These are phyloP conservation scores for Mylabris sibirica DNA, from an alignment of 2,888 invertebrate species.

Conservation along the genomic window DNA sequence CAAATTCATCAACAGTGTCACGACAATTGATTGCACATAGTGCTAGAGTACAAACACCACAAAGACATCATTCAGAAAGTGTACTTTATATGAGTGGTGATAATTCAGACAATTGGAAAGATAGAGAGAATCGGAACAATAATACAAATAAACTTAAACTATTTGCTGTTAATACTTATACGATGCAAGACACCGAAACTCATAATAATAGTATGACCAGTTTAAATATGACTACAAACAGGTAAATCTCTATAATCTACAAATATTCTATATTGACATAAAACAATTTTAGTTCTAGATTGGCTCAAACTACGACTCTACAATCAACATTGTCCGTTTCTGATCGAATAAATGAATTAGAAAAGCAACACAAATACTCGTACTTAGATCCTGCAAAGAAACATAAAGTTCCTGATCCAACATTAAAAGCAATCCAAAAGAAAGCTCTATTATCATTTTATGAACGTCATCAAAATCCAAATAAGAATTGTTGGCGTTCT, in stretches of 20 bases:
- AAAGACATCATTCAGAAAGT: conserved; percentile 80
- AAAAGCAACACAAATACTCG: conserved; percentile 70
- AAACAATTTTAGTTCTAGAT: conserved; percentile 12
- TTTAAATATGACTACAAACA: conserved; percentile 14
- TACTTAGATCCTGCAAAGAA: conserved; percentile 78
- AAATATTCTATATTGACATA: no score
- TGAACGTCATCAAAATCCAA: conserved; percentile 71
- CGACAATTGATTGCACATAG: conserved; percentile 78
- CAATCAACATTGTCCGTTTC: conserved; percentile 68
- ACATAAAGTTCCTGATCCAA: conserved; percentile 74
- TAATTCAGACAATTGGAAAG: conserved; percentile 53
- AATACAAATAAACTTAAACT: conserved; percentile 67
- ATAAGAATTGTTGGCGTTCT: conserved; percentile 63
- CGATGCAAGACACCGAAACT: conserved; percentile 62
- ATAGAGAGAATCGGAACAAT: conserved; percentile 58
- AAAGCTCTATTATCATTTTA: conserved; percentile 83
- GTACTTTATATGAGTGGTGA: conserved; percentile 71
- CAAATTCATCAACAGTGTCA: conserved; percentile 45
- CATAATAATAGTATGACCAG: conserved; percentile 23
- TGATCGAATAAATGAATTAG: conserved; percentile 71
- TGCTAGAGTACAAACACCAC: conserved; percentile 78
- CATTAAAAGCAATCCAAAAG: conserved; percentile 82
- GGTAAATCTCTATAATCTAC: conserved; percentile 11
- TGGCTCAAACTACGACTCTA: conserved; percentile 37
- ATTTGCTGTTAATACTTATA: conserved; percentile 75